Evolutionary conservation across 2,888 invertebrate genomes (phyloP), one percentile per base, ranked within the genome.

Genomic region (Cosmopolites sordidus): DNA sequence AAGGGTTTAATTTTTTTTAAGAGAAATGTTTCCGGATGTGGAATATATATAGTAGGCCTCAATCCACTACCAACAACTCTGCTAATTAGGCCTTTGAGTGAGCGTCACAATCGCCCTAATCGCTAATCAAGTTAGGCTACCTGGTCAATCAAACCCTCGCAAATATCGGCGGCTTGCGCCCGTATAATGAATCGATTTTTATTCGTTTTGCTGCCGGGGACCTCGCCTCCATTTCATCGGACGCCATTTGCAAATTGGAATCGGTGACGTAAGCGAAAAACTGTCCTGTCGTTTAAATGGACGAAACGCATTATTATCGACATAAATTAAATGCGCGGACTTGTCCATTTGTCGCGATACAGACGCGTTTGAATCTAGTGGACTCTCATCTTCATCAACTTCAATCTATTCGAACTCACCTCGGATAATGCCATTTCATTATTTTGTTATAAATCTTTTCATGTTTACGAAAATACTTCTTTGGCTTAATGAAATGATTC

Each of bases 81-180:
- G 69, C 68, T 74, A 73, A 75, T 74, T 74, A 73, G 69, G 69
- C 71, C 72, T 73, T 75, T 73, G 74, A 73, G 69, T 68, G 66
- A 68, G 71, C 73, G 72, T 73, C 73, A 74, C 72, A 74, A 74
- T 73, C 73, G 69, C 70, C 69, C 73, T 73, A 74, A 74, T 74
- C 74, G 70, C 73, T 74, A 74, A 73, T 74, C 74, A 74, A 73
- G 70, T 74, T 74, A 73, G 72, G 68, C 73, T 72, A 72, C 72
- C 73, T 72, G 72, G 70, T 71, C 73, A 73, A 72, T 72, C 71
- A 71, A 63, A 59, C 64, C 65, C 65, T 60, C 56, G 66, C 62
- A 65, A 65, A 65, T 64, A 66, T 65, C 62, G 64, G 65, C 64
- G 63, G 63, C 64, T 62, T 59, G 59, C 62, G 60, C 61, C 56